Conservation (phyloP, 2,797 vertebrate genomes). For the Momotus momota region DNA sequence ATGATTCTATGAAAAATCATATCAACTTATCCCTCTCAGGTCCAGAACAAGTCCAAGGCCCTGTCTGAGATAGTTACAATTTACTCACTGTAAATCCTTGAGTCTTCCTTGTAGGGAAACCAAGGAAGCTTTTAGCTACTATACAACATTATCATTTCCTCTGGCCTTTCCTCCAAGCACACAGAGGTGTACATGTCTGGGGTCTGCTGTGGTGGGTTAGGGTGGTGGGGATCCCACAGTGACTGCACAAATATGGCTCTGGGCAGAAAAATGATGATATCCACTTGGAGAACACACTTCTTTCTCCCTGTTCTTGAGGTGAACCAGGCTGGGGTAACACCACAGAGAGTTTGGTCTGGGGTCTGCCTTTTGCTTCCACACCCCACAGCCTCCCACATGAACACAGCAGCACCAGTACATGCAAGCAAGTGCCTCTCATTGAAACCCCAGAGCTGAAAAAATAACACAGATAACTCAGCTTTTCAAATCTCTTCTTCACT, state of each 20-base stretch:
- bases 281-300: not conserved
- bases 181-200: not conserved
- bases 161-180: not conserved
- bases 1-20: not conserved
- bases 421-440: not conserved
- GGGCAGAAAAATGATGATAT: not conserved
- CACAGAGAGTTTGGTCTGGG: rapidly evolving
- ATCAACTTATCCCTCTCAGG: not conserved
- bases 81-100: not conserved
- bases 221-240: not conserved
- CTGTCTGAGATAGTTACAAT: not conserved
- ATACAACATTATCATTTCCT: not conserved
- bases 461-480: not conserved
- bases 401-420: rapidly evolving
- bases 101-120: not conserved
- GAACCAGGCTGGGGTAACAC: not conserved
- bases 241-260: not conserved
- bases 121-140: not conserved
- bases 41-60: not conserved
- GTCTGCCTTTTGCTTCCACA: not conserved
- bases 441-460: not conserved
- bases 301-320: not conserved
- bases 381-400: not conserved
- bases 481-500: not conserved
- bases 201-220: not conserved